phyloP scores from a whole-genome alignment of 2,888 invertebrate species.

The Argyresthia goedartella region DNA sequence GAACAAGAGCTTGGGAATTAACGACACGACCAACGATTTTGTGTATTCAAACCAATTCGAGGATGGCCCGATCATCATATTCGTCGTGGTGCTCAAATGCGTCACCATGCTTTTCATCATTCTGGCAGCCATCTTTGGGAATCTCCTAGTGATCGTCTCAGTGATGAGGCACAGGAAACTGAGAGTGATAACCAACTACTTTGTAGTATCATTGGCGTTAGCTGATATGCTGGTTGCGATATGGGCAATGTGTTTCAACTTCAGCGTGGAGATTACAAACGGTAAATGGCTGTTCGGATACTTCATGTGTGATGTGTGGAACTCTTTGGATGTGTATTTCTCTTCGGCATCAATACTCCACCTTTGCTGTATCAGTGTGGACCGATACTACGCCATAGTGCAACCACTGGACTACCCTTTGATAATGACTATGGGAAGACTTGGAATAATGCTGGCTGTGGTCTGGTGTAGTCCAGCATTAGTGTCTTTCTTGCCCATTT shows the following conservation, averaged over 20 bases:
- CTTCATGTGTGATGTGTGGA: slow-evolving; percentile 96
- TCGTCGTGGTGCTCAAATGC: slow-evolving; percentile 76
- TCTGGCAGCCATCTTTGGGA: slow-evolving; percentile 89
- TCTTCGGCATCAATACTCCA: slow-evolving; percentile 94
- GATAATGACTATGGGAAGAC: slow-evolving; percentile 88
- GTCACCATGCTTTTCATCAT: slow-evolving; percentile 91
- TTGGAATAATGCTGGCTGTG: slow-evolving; percentile 85
- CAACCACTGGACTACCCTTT: slow-evolving; percentile 93
- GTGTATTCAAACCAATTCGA: slow-evolving; percentile 47
- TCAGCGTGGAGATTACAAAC: slow-evolving; percentile 87
- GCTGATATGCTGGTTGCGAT: slow-evolving; percentile 96
- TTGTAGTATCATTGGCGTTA: slow-evolving; percentile 93
- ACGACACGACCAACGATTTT: slow-evolving; percentile 42
- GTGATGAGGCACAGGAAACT: slow-evolving; percentile 76
- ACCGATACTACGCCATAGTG: slow-evolving; percentile 92
- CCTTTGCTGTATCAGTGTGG: slow-evolving; percentile 92
- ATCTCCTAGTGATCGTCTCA: slow-evolving; percentile 90
- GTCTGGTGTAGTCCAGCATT: slow-evolving; percentile 95
- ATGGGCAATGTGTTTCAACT: slow-evolving; percentile 95
- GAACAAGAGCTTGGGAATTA: slow-evolving; percentile 42
- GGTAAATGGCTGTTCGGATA: slow-evolving; percentile 90
- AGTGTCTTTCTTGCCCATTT: slow-evolving; percentile 94
- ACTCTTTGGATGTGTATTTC: slow-evolving; percentile 95
- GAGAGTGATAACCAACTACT: slow-evolving; percentile 92
- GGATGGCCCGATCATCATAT: slow-evolving; percentile 64